Evolutionary conservation across 2,797 vertebrate species (phyloP), one percentile per base, ranked within the genome.

Genomic region (Liasis olivaceus): DNA sequence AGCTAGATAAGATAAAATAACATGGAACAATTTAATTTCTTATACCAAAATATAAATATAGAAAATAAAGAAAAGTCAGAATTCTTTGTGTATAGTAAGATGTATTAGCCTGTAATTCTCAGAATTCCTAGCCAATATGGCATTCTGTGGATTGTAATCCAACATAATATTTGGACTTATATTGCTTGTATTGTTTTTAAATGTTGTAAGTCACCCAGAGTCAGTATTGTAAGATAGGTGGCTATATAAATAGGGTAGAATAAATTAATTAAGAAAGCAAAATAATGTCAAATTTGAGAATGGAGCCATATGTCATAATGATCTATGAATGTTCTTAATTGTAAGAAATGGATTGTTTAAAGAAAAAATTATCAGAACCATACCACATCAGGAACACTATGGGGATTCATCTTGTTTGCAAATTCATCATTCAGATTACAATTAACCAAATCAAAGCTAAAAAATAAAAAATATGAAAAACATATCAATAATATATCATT

Each of bases 371-470:
- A 7, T 31, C 59, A 72, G 86, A 87, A 63, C 24, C 97, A 97
- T 98, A 99, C 99, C 99, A 99, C 99, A 87, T 99, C 99, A 95
- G 99, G 99, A 92, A 99, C 92, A 85, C 95, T 97, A 36, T 99
- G 98, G 1, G 98, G 98, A 94, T 99, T 99, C 98, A 99, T 99
- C 98, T 99, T 99, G 95, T 99, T 99, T 96, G 99, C 97, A 97
- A 98, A 96, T 88, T 99, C 99, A 8, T 99, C 99, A 28, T 99
- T 99, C 96, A 99, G 84, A 95, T 99, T 99, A 96, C 99, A 98
- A 94, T 99, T 99, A 24, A 98, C 99, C 95, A 99, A 98, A 97
- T 99, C 99, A 14, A 98, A 99, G 28, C 99, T 99, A 91, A 94
- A 81, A 81, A 97, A 93, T 0, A 14, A 60, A 94, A 42, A 95